Evolutionary conservation across 2,888 invertebrate species (phyloP), one percentile per base, ranked within the genome.

Genomic region (Galerucella nymphaeae): DNA sequence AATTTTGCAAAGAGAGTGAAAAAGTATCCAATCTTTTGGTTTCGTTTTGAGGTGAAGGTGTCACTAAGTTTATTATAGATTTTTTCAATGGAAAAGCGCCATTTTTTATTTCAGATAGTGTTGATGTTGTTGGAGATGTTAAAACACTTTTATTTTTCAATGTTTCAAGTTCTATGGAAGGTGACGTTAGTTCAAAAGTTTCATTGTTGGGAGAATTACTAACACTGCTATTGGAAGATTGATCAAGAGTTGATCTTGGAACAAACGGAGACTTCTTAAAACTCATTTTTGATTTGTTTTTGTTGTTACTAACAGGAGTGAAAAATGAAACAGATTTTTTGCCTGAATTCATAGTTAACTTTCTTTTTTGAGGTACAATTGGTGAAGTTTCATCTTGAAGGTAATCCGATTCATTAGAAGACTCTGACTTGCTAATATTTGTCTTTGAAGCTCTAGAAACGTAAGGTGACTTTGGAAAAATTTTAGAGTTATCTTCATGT

Each of bases 391-490:
- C 58, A 58, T 30, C n/a, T 58, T 58, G 30, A 58, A 30, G 9
- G 10, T 23, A 41, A 42, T 42, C 42, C 3, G 8, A 42, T 20
- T 62, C 61, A 16, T 62, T 13, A 2, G 16, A 38, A 11, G 13
- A 42, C 14, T 11, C 11, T 18, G 38, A 38, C 4, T 18, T 14
- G 11, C 42, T 16, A 63, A 20, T 18, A 45, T 41, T 4, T 1
- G 13, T 14, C 13, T 16, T 42, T 18, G 65, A 53, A 14, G 53
- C 6, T 65, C 38, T 65, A n/a, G 20, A 16, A 9, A 30, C 2
- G 16, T 66, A 18, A 13, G 66, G 66, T 4, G 66, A 66, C 42
- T 66, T 66, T 8, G 55, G 66, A 23, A 41, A 66, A 13, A 30
- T 41, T 57, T 42, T 66, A 6, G 66, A 50, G 11, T 64, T 53